Evolutionary conservation across 2,797 vertebrate genomes (phyloP), one percentile per base, ranked within the genome.

Genomic region (Hafferia zeledoni): DNA sequence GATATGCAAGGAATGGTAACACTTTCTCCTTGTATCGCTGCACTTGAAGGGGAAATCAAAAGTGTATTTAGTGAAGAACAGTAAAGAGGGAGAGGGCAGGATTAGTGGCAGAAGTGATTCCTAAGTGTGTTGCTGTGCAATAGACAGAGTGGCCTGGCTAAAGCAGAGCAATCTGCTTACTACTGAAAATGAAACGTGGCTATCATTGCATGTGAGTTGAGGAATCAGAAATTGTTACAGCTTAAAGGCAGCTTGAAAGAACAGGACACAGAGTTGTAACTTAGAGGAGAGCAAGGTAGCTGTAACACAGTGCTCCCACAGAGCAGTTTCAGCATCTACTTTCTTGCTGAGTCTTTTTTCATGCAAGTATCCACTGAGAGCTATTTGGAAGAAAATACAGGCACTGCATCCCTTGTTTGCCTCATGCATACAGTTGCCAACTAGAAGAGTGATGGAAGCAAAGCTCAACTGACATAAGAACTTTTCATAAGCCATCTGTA

Each of bases 1-100:
- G 98, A 98, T 5, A 31, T 86, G 67, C 98, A 98, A 91, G 95
- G 98, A 19, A 99, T 67, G 3, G 56, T 97, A 88, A 98, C 89
- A 19, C 83, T 94, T 76, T 98, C 97, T 85, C 98, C 98, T 89
- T 98, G 97, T 83, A 95, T 96, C 16, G 96, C 93, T 28, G 94
- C 91, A 47, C 87, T 86, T 63, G 96, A 97, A 50, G 98, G 98
- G 37, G 95, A 97, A 96, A 98, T 95, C 6, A 22, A 92, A 67
- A 99, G 94, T 16, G 97, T 98, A 30, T 93, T 95, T 53, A 53
- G 30, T 53, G 31, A 93, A 95, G 92, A 92, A 49, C 71, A 92
- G 50, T 19, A 68, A 61, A 78, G 69, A 88, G 17, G 49, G 76
- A 89, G 56, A 65, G 53, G 84, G 37, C 47, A 19, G 46, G 37